Percentiles rank a stretch among this genome's conserved stretches.
These are phyloP conservation scores for Barbus barbus DNA, from an alignment of 2,113 vertebrate genomes.

Conservation along the genomic window DNA sequence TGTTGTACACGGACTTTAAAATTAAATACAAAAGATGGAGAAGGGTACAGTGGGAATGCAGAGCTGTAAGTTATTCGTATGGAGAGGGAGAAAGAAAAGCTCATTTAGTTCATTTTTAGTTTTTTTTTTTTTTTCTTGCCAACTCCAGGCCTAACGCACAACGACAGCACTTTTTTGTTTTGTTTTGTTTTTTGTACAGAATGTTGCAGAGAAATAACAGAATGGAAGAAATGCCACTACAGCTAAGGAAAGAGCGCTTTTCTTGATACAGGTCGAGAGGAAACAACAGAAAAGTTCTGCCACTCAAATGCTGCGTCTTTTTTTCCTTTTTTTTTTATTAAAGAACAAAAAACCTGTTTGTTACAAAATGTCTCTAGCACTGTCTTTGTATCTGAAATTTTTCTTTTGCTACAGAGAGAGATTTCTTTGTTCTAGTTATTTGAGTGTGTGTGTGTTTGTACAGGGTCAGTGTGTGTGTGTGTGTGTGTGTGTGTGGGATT, in stretches of 20 bases:
- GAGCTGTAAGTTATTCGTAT: slow-evolving; percentile 91
- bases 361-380: slow-evolving; percentile 79
- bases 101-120: slow-evolving; percentile 74
- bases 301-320: slow-evolving; percentile 83
- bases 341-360: slow-evolving; percentile 80
- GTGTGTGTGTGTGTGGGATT: neutral
- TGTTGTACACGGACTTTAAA: slow-evolving; percentile 99
- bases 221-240: slow-evolving; percentile 82
- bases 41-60: slow-evolving; percentile 83
- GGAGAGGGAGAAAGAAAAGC: slow-evolving; percentile 74
- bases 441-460: slow-evolving; percentile 56
- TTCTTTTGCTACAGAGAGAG: slow-evolving; percentile 81
- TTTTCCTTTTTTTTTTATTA: slow-evolving; percentile 72
- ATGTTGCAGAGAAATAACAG: slow-evolving; percentile 82
- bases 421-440: slow-evolving; percentile 72
- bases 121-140: slow-evolving; percentile 77
- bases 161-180: slow-evolving; percentile 86
- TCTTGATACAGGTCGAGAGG: slow-evolving; percentile 78
- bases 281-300: slow-evolving; percentile 84
- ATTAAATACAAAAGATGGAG: slow-evolving; percentile 99
- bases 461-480: slow-evolving; percentile 52
- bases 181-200: slow-evolving; percentile 82
- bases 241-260: slow-evolving; percentile 84
- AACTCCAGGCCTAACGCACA: slow-evolving; percentile 93
- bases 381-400: slow-evolving; percentile 79